Conservation (phyloP, 2,797 vertebrate genomes). For the Anabas testudineus region DNA sequence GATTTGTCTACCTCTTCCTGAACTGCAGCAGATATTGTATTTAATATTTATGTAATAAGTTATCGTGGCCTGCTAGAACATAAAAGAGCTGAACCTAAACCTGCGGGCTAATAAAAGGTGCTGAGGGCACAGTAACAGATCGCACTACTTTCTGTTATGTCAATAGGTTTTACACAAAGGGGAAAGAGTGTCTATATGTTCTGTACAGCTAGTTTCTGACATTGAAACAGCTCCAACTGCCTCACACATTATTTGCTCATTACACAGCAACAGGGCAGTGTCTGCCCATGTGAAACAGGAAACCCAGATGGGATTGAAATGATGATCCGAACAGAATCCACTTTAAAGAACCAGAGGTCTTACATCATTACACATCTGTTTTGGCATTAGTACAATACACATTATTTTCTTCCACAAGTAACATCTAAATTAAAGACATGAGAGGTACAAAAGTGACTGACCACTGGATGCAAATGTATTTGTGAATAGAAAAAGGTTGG, state of each 20-base stretch:
- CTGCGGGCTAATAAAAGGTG: not conserved
- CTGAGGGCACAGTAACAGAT: slow-evolving; percentile 6
- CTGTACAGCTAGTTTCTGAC: slow-evolving; percentile 21
- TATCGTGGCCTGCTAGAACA: slow-evolving; percentile 16
- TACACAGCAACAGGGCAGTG: slow-evolving; percentile 74
- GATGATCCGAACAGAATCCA: slow-evolving; percentile 56
- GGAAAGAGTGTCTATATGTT: not conserved
- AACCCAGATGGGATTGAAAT: slow-evolving; percentile 37
- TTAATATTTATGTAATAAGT: slow-evolving; percentile 19
- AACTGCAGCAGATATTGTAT: slow-evolving; percentile 30
- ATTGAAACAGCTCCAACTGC: slow-evolving; percentile 23
- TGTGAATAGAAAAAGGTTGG: slow-evolving; percentile 45
- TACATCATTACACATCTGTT: slow-evolving; percentile 41
- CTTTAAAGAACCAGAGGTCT: slow-evolving; percentile 42
- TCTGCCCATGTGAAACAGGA: slow-evolving; percentile 27
- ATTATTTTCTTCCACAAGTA: slow-evolving; percentile 37
- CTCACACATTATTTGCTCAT: slow-evolving; percentile 49
- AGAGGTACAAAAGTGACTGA: slow-evolving; percentile 53
- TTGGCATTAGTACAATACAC: slow-evolving; percentile 60
- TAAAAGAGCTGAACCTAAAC: not conserved
- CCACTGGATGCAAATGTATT: slow-evolving; percentile 40
- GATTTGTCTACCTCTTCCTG: slow-evolving; percentile 28
- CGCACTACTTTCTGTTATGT: not conserved
- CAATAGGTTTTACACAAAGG: not conserved
- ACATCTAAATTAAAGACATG: slow-evolving; percentile 51